Conservation (phyloP, 2,113 vertebrate species). For the Tachuris rubrigastra region DNA sequence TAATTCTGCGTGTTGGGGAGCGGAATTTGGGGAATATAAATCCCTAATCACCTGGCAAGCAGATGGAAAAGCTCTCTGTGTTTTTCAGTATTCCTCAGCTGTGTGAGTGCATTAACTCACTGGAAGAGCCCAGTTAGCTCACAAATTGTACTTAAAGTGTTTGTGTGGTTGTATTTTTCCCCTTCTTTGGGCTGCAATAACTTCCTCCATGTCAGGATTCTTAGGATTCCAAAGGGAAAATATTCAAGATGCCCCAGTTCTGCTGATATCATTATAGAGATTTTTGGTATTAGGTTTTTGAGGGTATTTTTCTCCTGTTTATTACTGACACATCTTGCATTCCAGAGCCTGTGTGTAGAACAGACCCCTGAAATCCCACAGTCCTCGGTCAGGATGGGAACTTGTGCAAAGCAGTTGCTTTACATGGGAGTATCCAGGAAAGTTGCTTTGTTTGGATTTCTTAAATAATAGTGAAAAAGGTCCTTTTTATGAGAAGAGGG, state of each 20-base stretch:
- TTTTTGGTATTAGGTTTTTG: neutral
- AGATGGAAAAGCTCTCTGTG: neutral
- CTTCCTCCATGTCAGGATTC: neutral
- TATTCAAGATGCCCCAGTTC: accelerated
- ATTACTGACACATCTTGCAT: accelerated
- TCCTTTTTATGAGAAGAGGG: neutral
- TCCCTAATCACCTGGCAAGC: neutral
- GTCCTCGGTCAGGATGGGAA: accelerated
- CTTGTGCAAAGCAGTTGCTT: neutral
- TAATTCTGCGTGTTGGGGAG: neutral
- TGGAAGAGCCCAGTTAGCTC: neutral
- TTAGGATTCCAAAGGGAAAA: neutral
- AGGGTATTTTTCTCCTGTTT: neutral
- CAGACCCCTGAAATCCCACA: neutral
- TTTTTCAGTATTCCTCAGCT: neutral
- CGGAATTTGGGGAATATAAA: neutral
- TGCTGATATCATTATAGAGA: neutral
- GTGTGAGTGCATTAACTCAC: neutral
- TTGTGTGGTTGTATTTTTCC: neutral
- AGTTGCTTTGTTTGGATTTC: neutral
- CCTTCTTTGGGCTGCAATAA: neutral
- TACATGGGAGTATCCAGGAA: neutral
- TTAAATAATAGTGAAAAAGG: neutral
- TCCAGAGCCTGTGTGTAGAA: accelerated
- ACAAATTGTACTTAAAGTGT: no score